Percentiles rank a stretch among this genome's conserved stretches.
Conservation (phyloP, 2,888 invertebrate species). For the Gisinianus flammeolus region DNA sequence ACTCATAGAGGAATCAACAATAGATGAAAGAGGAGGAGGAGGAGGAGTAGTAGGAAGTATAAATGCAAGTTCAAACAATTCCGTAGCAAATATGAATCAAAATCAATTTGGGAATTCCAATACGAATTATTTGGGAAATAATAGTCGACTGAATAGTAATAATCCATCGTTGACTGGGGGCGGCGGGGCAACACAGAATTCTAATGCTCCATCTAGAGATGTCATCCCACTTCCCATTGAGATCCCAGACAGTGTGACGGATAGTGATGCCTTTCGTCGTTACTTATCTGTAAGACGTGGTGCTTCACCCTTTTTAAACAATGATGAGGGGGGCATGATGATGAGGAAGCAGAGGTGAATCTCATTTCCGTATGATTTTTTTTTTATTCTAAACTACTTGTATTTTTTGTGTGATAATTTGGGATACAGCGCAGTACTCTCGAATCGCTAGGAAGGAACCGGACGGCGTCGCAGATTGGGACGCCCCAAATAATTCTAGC, state of each 20-base stretch:
- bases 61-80: background rate
- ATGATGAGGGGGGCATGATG: constrained; percentile 2
- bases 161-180: background rate
- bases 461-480: background rate
- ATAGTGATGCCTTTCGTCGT: constrained; percentile 55
- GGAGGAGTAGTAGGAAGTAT: background rate
- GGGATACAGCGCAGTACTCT: constrained; percentile 38
- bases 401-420: constrained; percentile 1
- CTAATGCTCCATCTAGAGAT: constrained; percentile 34
- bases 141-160: constrained; percentile 27
- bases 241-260: constrained; percentile 52
- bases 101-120: background rate
- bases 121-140: background rate
- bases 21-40: background rate
- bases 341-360: constrained; percentile 6
- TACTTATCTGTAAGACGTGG: constrained; percentile 56
- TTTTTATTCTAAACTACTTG: background rate
- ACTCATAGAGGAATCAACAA: background rate
- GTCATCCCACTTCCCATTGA: constrained; percentile 55
- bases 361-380: background rate
- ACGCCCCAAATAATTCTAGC: constrained; percentile 8
- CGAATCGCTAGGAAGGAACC: constrained; percentile 41
- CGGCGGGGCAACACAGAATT: background rate
- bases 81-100: background rate
- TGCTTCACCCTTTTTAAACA: constrained; percentile 40